phyloP scores from a whole-genome alignment of 2,797 vertebrate genomes.

The Pogoniulus pusillus region DNA sequence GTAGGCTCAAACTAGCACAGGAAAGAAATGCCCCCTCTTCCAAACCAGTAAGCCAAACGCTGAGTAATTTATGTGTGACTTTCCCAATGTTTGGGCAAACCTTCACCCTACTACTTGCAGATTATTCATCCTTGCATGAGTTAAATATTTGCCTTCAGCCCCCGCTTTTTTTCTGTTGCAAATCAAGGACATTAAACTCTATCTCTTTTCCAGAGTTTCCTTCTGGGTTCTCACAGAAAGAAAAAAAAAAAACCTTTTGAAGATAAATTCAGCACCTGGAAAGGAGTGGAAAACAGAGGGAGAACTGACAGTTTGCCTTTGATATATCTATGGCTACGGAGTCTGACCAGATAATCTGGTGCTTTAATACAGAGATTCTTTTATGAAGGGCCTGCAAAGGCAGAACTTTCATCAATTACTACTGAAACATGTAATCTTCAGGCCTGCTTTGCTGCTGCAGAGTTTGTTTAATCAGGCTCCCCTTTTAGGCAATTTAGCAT shows the following conservation, averaged over 20 bases:
- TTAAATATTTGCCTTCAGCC: not conserved
- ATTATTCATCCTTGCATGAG: not conserved
- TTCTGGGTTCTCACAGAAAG: not conserved
- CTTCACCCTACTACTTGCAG: not conserved
- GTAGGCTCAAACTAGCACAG: no score
- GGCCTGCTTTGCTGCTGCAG: not conserved
- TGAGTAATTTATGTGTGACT: not conserved
- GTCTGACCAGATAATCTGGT: not conserved
- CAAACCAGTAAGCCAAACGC: not conserved
- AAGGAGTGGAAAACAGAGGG: not conserved
- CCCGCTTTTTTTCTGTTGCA: not conserved
- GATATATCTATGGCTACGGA: conserved; percentile 6
- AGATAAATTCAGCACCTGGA: not conserved
- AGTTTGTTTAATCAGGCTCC: conserved; percentile 11
- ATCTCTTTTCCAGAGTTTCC: not conserved
- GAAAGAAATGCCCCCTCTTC: not conserved
- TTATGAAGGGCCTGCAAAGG: not conserved
- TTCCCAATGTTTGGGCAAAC: not conserved
- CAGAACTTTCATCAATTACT: conserved; percentile 10
- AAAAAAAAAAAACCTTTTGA: not conserved
- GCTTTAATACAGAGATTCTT: not conserved
- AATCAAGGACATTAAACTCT: not conserved
- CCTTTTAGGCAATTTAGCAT: conserved; percentile 24
- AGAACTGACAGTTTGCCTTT: not conserved
- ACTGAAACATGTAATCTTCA: conserved; percentile 18